These are phyloP conservation scores for Pseudococcus longispinus DNA, from an alignment of 2,888 invertebrate species.

Conservation along the genomic window DNA sequence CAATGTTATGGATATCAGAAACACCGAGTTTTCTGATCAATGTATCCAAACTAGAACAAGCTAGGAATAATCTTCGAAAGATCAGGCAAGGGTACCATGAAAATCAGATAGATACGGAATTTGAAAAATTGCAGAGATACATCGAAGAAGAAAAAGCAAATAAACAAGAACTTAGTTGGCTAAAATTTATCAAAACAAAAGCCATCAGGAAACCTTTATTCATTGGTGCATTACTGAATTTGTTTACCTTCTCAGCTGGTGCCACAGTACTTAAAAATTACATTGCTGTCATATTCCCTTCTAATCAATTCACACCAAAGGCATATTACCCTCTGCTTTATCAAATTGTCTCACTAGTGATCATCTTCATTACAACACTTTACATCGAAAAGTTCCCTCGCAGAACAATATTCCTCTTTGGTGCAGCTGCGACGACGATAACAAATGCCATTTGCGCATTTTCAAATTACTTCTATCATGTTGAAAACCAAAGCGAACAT, in stretches of 20 bases:
- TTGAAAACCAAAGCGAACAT: background rate
- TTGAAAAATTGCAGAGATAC: constrained; percentile 8
- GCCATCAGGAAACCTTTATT: background rate
- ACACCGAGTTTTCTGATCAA: background rate
- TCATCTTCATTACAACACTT: background rate
- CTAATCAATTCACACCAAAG: background rate
- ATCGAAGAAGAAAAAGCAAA: background rate
- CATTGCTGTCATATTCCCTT: background rate
- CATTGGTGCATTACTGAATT: background rate
- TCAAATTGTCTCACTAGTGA: background rate
- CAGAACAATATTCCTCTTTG: background rate
- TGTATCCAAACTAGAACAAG: background rate
- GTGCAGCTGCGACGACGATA: background rate
- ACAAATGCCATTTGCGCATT: background rate
- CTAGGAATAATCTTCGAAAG: background rate
- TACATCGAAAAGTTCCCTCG: constrained; percentile 33
- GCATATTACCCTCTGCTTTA: constrained; percentile 44
- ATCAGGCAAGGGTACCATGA: background rate
- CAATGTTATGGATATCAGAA: background rate
- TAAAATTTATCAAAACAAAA: background rate
- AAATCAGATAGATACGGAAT: background rate
- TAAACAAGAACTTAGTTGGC: background rate
- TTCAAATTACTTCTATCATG: background rate
- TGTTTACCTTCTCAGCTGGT: background rate
- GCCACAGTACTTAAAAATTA: background rate